Evolutionary conservation across 2,888 invertebrate genomes (phyloP).

Genomic region (Ophion slaviceki): DNA sequence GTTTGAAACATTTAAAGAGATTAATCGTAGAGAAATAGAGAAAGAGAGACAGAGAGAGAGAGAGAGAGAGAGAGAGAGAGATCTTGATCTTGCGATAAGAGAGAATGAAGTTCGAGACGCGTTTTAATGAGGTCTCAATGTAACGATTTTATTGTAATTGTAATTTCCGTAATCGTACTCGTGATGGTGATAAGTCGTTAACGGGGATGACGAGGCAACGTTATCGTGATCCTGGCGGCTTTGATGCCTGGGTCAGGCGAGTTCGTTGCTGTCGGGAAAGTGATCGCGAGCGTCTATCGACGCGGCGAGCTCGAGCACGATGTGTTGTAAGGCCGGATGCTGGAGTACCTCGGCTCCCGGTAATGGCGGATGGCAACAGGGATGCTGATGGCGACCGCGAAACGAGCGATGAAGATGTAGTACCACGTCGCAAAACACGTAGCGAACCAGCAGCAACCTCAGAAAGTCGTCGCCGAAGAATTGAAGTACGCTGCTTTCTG

Average conservation of each 20-base stretch:
- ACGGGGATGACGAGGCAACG: conserved; percentile 73
- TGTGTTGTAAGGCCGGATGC: conserved; percentile 91
- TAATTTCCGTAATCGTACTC: conserved; percentile 82
- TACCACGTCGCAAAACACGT: conserved; percentile 96
- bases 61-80: conserved; percentile 43
- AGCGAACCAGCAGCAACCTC: conserved; percentile 93
- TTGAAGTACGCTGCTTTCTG: conserved; percentile 86
- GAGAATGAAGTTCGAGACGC: conserved; percentile 72
- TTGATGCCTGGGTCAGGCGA: conserved; percentile 87
- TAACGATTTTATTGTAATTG: conserved; percentile 82
- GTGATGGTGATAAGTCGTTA: conserved; percentile 81
- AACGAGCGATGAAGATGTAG: conserved; percentile 94
- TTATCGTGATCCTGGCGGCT: conserved; percentile 80
- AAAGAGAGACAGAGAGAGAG: conserved; percentile 33
- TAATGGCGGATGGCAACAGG: conserved; percentile 93
- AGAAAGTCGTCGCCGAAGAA: conserved; percentile 98
- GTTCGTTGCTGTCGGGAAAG: conserved; percentile 87
- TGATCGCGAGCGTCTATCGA: conserved; percentile 92
- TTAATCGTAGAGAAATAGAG: conserved; percentile 22
- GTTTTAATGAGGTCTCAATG: conserved; percentile 82
- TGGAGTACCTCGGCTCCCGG: conserved; percentile 95
- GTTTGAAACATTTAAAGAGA: conserved; percentile 25
- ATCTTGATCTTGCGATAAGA: conserved; percentile 48
- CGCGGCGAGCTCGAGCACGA: conserved; percentile 92
- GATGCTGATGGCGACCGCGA: conserved; percentile 93